Evolutionary conservation across 2,113 vertebrate species (phyloP).

Genomic region (Saccopteryx leptura): DNA sequence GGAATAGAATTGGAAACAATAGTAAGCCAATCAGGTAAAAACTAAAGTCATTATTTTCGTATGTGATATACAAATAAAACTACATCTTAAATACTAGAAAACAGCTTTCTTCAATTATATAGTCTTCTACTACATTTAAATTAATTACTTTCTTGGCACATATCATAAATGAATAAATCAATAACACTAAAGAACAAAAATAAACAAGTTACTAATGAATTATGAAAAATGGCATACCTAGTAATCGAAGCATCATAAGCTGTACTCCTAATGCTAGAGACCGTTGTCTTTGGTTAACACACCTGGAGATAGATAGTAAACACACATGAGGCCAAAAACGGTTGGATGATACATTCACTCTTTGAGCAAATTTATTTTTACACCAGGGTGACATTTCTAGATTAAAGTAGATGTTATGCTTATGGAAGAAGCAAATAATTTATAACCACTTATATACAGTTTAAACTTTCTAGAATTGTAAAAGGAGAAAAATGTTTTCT

Average conservation of each 20-base stretch:
- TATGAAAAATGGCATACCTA: constrained; percentile 72
- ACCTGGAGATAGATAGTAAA: constrained; percentile 69
- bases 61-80: background rate
- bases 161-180: background rate
- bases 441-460: background rate
- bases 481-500: background rate
- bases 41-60: background rate
- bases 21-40: background rate
- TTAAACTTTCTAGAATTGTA: background rate
- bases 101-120: background rate
- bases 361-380: constrained; percentile 23
- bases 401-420: background rate
- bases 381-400: background rate
- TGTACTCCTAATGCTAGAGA: constrained; percentile 82
- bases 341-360: background rate
- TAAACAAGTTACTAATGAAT: background rate
- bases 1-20: background rate
- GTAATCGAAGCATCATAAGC: constrained; percentile 77
- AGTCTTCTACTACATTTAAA: background rate
- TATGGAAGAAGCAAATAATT: constrained; percentile 45
- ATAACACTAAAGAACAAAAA: constrained; percentile 25
- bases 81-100: background rate
- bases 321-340: background rate
- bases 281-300: constrained; percentile 77
- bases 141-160: background rate